These are phyloP conservation scores for Megathymus violae DNA, from an alignment of 1,140 invertebrate genomes.

Conservation along the genomic window DNA sequence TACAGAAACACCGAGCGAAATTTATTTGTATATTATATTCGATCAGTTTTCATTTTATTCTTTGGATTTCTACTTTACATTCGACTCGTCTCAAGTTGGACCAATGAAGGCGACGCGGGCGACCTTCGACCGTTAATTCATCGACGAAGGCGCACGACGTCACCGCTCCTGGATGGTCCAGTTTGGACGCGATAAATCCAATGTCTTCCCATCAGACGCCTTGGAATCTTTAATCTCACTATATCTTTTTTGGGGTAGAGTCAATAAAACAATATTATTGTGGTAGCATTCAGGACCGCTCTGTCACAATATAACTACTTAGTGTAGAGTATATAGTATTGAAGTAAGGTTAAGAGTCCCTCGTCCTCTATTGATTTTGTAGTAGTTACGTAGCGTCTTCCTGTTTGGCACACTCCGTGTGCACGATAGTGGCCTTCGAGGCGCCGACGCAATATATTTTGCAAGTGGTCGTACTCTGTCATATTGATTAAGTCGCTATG, in stretches of 20 bases:
- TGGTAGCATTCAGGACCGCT: constrained; percentile 64
- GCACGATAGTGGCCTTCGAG: constrained; percentile 1
- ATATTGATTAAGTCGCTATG: neutral
- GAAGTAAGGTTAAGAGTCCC: constrained; percentile 7
- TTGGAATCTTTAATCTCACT: constrained; percentile 22
- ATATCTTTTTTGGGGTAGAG: constrained; percentile 43
- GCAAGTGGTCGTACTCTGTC: constrained; percentile 1
- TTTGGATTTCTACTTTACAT: neutral
- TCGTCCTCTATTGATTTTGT: constrained; percentile 19
- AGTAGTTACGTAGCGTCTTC: constrained; percentile 25
- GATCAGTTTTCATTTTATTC: neutral
- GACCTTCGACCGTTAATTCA: too few species aligned
- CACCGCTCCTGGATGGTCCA: too few species aligned
- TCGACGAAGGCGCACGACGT: too few species aligned
- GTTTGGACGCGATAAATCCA: neutral
- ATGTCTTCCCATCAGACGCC: constrained; percentile 35
- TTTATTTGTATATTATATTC: neutral
- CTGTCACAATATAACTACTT: constrained; percentile 23
- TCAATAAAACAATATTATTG: constrained; percentile 53
- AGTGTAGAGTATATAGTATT: constrained; percentile 12
- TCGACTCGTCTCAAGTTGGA: neutral
- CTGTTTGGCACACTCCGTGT: constrained; percentile 12
- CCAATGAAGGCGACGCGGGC: too few species aligned
- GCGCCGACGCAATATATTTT: constrained; percentile 15
- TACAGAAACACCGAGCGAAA: neutral